Evolutionary conservation across 2,888 invertebrate genomes (phyloP), one percentile per base, ranked within the genome.

Genomic region (Heliconius cydno): DNA sequence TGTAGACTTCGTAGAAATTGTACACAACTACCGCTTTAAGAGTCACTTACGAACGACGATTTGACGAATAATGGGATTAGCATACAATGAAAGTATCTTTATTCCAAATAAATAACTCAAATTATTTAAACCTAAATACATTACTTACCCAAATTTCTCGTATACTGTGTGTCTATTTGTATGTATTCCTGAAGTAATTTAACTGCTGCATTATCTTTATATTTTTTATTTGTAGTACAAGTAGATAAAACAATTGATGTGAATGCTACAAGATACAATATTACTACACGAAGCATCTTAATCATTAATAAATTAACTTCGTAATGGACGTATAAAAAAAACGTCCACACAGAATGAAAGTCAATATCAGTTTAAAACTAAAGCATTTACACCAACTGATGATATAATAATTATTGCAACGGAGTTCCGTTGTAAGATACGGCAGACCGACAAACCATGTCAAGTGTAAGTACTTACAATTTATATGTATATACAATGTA

Each of bases 91-190:
- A 38, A 38, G 2, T 38, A 2, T 38, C 10, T 38, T 41, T 41
- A 12, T 41, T 41, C 41, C 41, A 12, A 41, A 41, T 41, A 41
- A 41, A 41, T 41, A 41, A 41, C 12, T 60, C 5, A 25, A 25
- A 10, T n/a, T 1, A n/a, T 63, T n/a, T n/a, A 25, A n/a, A n/a
- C n/a, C n/a, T 63, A n/a, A 60, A 57, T n/a, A 57, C 38, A 12
- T 41, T 41, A 12, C 41, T 41, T 41, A 41, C 89, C 80, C 81
- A 89, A 73, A 83, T 91, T 90, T 80, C 89, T 85, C 66, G 83
- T 82, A 52, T 79, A 80, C 75, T 88, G 92, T 0, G 92, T 92
- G 63, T 92, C 90, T 65, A 92, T 92, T 81, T 86, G 88, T 19
- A 92, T 76, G 80, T 91, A 92, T 82, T 90, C 89, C 71, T 88